A percentile compares a stretch with the other conserved stretches of the same genome.
These are phyloP conservation scores for Scelioninae gen. 2 DNA, from an alignment of 2,888 invertebrate species.

Conservation along the genomic window DNA sequence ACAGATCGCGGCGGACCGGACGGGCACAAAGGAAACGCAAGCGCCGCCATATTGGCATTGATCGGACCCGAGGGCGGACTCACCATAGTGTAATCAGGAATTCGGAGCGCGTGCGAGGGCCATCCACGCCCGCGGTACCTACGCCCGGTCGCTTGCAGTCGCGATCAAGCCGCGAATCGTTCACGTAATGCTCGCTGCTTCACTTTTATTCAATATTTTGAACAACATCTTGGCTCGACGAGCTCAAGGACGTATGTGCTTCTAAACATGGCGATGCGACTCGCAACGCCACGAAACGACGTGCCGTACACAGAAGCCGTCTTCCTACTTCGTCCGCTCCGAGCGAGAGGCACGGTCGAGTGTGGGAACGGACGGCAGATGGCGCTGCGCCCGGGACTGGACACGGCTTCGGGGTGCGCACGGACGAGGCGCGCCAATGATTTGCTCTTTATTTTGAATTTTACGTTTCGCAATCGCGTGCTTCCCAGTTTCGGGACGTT, in stretches of 20 bases:
- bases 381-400: constrained; percentile 62
- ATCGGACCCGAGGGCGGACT: constrained; percentile 75
- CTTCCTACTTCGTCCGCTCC: constrained; percentile 8
- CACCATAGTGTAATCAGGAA: constrained; percentile 83
- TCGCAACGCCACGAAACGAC: constrained; percentile 44
- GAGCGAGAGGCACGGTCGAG: constrained; percentile 51
- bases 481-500: no score
- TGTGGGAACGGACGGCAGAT: constrained; percentile 59
- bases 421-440: no score
- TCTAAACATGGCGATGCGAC: constrained; percentile 77
- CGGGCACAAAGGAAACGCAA: constrained; percentile 71
- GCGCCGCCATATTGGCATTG: constrained; percentile 77
- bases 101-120: constrained; percentile 77
- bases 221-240: constrained; percentile 74
- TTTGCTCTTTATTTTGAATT: no score
- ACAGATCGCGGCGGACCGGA: no score
- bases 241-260: constrained; percentile 74
- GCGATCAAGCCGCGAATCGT: constrained; percentile 77
- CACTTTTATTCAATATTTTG: constrained; percentile 76
- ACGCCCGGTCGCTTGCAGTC: constrained; percentile 74
- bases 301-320: constrained; percentile 49
- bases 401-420: no score
- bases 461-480: no score
- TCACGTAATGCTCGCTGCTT: constrained; percentile 77
- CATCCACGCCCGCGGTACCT: constrained; percentile 78